Conservation (phyloP, 2,113 vertebrate genomes). For the Bombycilla garrulus region DNA sequence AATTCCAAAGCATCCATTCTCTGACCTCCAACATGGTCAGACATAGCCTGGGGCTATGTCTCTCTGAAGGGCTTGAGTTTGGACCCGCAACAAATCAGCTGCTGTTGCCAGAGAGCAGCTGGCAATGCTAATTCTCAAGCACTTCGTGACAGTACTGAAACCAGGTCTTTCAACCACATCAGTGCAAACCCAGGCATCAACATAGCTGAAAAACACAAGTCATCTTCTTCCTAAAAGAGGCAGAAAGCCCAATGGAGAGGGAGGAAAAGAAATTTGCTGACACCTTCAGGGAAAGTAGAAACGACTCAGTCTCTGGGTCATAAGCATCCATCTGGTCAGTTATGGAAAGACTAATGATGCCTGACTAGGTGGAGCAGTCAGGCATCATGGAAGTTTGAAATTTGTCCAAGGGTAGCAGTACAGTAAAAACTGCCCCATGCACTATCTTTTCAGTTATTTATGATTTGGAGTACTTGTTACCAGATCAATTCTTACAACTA, state of each 20-base stretch:
- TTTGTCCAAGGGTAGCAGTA: neutral
- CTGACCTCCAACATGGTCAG: neutral
- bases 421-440: neutral
- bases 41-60: neutral
- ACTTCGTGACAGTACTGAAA: neutral
- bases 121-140: neutral
- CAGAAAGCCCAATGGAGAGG: neutral
- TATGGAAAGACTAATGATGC: neutral
- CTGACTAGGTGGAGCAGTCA: neutral
- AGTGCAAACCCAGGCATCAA: neutral
- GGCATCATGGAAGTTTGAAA: neutral
- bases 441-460: neutral
- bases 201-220: neutral
- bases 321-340: neutral
- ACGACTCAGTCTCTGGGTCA: neutral
- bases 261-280: neutral
- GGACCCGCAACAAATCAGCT: neutral
- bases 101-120: neutral
- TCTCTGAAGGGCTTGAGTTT: neutral
- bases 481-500: neutral
- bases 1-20: neutral
- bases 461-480: neutral
- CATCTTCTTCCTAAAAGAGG: neutral
- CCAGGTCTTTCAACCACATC: neutral
- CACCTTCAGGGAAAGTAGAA: neutral